These are phyloP conservation scores for Ectemnius continuus DNA, from an alignment of 2,888 invertebrate species.

Conservation along the genomic window DNA sequence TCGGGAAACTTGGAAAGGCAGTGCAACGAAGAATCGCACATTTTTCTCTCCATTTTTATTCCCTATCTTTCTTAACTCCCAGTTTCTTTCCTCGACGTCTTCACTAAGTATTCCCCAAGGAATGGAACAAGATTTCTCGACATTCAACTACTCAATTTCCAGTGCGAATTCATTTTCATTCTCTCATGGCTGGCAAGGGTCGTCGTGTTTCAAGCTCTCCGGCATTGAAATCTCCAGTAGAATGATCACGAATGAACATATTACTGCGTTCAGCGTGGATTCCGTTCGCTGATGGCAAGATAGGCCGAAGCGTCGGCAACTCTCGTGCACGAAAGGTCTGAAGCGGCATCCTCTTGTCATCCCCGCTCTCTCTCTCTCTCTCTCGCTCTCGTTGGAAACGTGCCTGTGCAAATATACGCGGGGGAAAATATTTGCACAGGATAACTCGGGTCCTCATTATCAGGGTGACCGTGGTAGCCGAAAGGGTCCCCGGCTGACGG, in stretches of 20 bases:
- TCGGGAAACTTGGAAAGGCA: too few species aligned
- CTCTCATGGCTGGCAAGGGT: too few species aligned
- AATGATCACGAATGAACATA: slow-evolving; percentile 60
- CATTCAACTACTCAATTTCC: too few species aligned
- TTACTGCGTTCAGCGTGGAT: slow-evolving; percentile 39
- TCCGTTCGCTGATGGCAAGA: slow-evolving; percentile 7
- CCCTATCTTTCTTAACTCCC: too few species aligned
- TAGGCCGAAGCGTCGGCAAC: background rate
- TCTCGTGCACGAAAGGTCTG: background rate
- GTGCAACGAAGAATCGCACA: too few species aligned
- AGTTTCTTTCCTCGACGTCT: too few species aligned
- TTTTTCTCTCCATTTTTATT: too few species aligned
- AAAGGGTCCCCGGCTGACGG: slow-evolving; percentile 56
- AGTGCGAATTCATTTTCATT: too few species aligned
- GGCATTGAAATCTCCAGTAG: slow-evolving; percentile 38
- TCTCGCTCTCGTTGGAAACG: slow-evolving; percentile 36
- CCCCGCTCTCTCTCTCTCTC: slow-evolving; percentile 24
- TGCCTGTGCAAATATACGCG: slow-evolving; percentile 74
- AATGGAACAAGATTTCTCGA: too few species aligned
- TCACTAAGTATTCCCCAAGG: too few species aligned
- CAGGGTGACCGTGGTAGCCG: slow-evolving; percentile 63
- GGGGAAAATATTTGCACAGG: slow-evolving; percentile 78
- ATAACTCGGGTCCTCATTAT: slow-evolving; percentile 75
- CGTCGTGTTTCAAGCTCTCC: background rate
- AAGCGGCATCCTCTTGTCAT: too few species aligned